Evolutionary conservation across 1,140 invertebrate genomes (phyloP), one percentile per base, ranked within the genome.

Genomic region (Eurosta solidaginis): DNA sequence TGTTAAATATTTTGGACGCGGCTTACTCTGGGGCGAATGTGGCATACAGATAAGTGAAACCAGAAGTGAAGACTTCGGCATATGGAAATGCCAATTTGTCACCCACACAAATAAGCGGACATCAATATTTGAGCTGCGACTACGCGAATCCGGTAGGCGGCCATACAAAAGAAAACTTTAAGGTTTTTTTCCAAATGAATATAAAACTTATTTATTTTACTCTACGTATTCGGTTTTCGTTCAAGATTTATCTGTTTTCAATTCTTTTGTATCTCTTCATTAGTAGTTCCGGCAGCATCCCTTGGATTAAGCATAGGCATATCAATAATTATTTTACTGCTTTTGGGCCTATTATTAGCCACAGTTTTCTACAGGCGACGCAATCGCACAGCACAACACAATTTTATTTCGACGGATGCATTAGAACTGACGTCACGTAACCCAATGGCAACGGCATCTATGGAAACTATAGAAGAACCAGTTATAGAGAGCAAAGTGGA

Each of bases 61-160:
- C 3, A 77, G 27, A 14, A 25, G 25, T 7, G 76, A 80, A 12
- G 79, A 80, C 54, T 78, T 54, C 44, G 79, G 79, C 10, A 22
- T 27, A 33, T 80, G 79, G 79, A 78, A 76, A 44, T 80, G 79
- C 14, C 77, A 80, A 42, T 78, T 80, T 77, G 49, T 76, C 14
- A 63, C 54, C 22, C 29, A 27, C 14, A 17, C 27, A 10, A 33
- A 74, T 7, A 80, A 49, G 17, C 12, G 47, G 42, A 45, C 42
- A 14, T 78, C 77, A 10, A 73, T 45, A 40, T 78, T 80, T 76
- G 29, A 22, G 12, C 50, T 80, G 45, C 44, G 54, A 44, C 22
- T 80, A 10, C 75, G 40, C 54, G 77, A 80, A 80, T 63, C 74
- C 36, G 77, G 79, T 80, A 80, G 73, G 79, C 75, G 50, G 74